Percentiles rank a stretch among this genome's conserved stretches.
Conservation (phyloP, 1,140 invertebrate genomes). For the Steinernema feltiae region DNA sequence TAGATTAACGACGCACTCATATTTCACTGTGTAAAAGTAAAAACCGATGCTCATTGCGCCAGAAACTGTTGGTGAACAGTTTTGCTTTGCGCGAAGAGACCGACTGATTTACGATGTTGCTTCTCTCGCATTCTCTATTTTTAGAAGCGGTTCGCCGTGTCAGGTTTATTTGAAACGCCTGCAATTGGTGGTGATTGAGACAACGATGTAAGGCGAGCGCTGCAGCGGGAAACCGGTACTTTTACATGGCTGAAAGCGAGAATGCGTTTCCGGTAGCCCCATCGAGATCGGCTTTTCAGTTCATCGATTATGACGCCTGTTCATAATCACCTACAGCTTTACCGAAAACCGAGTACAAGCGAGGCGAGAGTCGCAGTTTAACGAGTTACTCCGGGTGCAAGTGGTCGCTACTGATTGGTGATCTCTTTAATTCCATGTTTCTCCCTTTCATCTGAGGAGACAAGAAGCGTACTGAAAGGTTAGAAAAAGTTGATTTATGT, state of each 20-base stretch:
- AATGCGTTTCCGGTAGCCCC: neutral
- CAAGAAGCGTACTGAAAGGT: too few relatives aligned
- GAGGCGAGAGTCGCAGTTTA: too few relatives aligned
- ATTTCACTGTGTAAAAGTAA: neutral
- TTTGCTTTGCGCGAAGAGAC: neutral
- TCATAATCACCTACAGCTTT: neutral
- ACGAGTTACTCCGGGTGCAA: too few relatives aligned
- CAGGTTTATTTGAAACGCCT: slow-evolving; percentile 5
- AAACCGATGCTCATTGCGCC: neutral
- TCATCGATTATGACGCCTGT: neutral
- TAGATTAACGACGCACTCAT: slow-evolving; percentile 1
- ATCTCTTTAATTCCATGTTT: too few relatives aligned
- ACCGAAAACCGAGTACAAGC: neutral
- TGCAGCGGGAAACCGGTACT: neutral
- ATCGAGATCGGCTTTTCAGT: neutral
- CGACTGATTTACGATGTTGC: slow-evolving; percentile 6
- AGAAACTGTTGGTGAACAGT: neutral
- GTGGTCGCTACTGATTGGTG: too few relatives aligned
- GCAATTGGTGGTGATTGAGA: neutral
- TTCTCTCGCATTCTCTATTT: neutral
- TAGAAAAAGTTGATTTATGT: too few relatives aligned
- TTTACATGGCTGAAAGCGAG: neutral
- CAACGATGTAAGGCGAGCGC: neutral
- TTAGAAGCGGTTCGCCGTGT: neutral
- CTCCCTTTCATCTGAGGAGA: too few relatives aligned